Evolutionary conservation across 64 coral and sea anemone species (phyloP), one percentile per base, ranked within the genome.

Genomic region (Montipora efflorescens): DNA sequence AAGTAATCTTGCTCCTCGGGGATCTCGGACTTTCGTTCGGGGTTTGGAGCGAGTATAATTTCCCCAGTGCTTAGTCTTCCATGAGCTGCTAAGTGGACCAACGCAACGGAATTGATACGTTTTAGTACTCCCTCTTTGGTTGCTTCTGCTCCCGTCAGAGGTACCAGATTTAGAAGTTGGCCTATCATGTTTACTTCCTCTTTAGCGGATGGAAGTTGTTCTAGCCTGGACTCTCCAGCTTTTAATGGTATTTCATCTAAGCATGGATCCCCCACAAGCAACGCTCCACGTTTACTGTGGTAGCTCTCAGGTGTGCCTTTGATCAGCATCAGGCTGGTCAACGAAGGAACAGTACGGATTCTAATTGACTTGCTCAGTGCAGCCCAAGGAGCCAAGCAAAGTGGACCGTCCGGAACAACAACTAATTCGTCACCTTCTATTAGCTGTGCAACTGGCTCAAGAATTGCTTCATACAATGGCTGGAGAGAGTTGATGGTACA

Each of bases 51-150:
- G 16, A 79, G 19, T 4, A 20, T 19, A 22, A 79, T 79, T 79
- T 79, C 77, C 3, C 77, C 77, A 8, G 46, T 79, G 49, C 51
- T 10, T 48, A 8, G 8, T 18, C 9, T 50, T 79, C 43, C 48
- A 49, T 79, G 48, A 7, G 77, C 77, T 50, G 77, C 77, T 6
- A 79, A 49, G 47, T 79, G 77, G 7, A 79, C 47, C 47, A 79
- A 79, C 2, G 47, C 47, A 16, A 55, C 77, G 3, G 47, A 50
- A 19, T 18, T 51, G 15, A 79, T 79, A 19, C 47, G 15, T 49
- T 52, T 8, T 16, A 79, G 47, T 19, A 79, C 77, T 51, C 51
- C 16, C 47, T 16, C 19, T 79, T 79, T 79, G 5, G 77, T 79
- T 79, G 77, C 77, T 5, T 79, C 18, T 52, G 18, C 5, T 5